A percentile compares a stretch with the other conserved stretches of the same genome.
Evolutionary conservation across 2,113 vertebrate species (phyloP).

Genomic region (Antechinus flavipes): DNA sequence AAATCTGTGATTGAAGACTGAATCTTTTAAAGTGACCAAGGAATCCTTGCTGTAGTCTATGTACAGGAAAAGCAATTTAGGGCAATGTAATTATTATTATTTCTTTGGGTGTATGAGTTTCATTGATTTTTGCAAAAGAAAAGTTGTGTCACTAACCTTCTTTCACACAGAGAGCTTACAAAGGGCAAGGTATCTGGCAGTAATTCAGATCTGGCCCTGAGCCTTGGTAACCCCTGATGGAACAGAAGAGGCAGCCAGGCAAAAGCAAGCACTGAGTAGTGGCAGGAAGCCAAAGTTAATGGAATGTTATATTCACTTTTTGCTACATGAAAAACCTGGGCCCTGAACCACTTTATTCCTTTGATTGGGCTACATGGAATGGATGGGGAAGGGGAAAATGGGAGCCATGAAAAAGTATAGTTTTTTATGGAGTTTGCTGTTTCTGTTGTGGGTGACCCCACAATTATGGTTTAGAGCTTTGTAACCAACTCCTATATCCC

Average conservation of each 20-base stretch:
- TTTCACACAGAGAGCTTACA: not conserved
- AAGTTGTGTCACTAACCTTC: slow-evolving; percentile 33
- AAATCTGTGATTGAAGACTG: slow-evolving; percentile 6
- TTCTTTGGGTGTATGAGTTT: slow-evolving; percentile 58
- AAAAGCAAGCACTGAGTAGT: not conserved
- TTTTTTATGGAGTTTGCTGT: not conserved
- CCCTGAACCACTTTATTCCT: not conserved
- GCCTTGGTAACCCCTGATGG: not conserved
- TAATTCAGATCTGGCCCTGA: not conserved
- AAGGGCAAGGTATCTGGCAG: slow-evolving; percentile 5
- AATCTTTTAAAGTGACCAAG: slow-evolving; percentile 13
- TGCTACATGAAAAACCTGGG: not conserved
- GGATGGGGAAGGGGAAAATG: not conserved
- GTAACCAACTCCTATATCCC: not conserved
- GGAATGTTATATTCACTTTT: not conserved
- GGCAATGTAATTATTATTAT: slow-evolving; percentile 34
- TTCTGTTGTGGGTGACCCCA: not conserved
- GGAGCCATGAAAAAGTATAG: not conserved
- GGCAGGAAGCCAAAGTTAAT: not conserved
- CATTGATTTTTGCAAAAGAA: slow-evolving; percentile 61
- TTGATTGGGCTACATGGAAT: not conserved
- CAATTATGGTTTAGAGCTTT: not conserved
- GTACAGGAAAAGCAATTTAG: not conserved
- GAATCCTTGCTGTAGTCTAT: not conserved
- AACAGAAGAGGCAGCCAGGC: not conserved